A percentile compares a stretch with the other conserved stretches of the same genome.
These are phyloP conservation scores for Scophthalmus maximus DNA, from an alignment of 2,113 vertebrate genomes.

Conservation along the genomic window DNA sequence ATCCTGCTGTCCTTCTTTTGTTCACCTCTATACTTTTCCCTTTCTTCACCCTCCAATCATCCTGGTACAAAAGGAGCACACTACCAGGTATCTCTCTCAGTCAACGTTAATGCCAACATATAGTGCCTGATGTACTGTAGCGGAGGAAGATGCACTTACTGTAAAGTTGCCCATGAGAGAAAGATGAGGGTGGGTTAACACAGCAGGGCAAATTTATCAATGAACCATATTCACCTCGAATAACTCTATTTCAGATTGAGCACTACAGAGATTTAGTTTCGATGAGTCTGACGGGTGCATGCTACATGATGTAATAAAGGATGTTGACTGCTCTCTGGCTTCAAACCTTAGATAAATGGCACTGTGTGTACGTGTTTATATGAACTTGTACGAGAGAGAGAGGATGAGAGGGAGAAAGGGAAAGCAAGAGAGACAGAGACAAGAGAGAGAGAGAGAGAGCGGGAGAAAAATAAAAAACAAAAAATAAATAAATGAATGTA, in stretches of 20 bases:
- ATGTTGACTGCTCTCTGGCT: constrained; percentile 23
- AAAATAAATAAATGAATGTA: no score
- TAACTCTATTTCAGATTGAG: constrained; percentile 6
- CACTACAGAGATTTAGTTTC: not conserved
- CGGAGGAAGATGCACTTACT: not conserved
- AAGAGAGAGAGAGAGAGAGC: not conserved
- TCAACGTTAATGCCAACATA: not conserved
- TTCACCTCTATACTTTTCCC: not conserved
- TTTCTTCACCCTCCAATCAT: not conserved
- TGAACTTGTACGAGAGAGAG: not conserved
- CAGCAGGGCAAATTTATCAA: constrained; percentile 1
- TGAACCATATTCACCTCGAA: constrained; percentile 13
- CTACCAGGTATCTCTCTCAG: not conserved
- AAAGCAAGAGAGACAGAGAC: not conserved
- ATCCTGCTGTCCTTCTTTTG: not conserved
- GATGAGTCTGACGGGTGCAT: not conserved
- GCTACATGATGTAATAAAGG: constrained; percentile 33
- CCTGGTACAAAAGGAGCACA: constrained; percentile 1
- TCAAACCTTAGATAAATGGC: constrained; percentile 21
- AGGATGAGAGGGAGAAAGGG: not conserved
- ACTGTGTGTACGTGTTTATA: not conserved
- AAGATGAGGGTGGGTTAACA: not conserved
- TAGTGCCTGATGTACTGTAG: constrained; percentile 3
- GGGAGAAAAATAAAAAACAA: no score
- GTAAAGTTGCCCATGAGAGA: not conserved